Evolutionary conservation across 2,113 vertebrate genomes (phyloP).

Genomic region (Cyanoderma ruficeps): DNA sequence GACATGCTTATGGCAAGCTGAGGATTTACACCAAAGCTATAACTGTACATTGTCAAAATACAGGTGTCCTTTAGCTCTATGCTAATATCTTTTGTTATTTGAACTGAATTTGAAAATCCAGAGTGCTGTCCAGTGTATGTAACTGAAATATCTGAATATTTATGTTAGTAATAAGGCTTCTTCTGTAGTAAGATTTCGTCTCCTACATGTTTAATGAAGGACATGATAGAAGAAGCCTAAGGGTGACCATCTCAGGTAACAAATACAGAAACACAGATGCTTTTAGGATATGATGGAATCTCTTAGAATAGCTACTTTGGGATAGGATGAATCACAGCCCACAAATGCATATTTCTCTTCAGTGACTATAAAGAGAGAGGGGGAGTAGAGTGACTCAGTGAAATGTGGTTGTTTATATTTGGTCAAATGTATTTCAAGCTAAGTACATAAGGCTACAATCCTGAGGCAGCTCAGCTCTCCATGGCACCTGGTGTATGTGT

Average conservation of each 20-base stretch:
- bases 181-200: not conserved
- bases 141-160: not conserved
- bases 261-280: not conserved
- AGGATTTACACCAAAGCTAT: constrained; percentile 44
- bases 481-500: not conserved
- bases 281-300: constrained; percentile 38
- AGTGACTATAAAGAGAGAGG: constrained; percentile 58
- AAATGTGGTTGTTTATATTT: constrained; percentile 65
- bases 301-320: constrained; percentile 46
- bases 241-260: constrained; percentile 9
- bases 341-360: constrained; percentile 46
- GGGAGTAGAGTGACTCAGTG: constrained; percentile 63
- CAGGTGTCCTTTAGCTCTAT: not conserved
- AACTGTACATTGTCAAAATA: constrained; percentile 44
- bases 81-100: not conserved
- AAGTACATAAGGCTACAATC: constrained; percentile 28
- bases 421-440: constrained; percentile 48
- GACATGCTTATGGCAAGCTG: constrained; percentile 53
- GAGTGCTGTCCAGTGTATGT: not conserved
- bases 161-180: not conserved
- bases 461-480: constrained; percentile 38
- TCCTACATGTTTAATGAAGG: not conserved
- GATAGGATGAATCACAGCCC: constrained; percentile 59
- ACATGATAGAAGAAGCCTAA: not conserved
- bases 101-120: not conserved